phyloP scores from a whole-genome alignment of 1,140 invertebrate species.

The Drosophila dunni region DNA sequence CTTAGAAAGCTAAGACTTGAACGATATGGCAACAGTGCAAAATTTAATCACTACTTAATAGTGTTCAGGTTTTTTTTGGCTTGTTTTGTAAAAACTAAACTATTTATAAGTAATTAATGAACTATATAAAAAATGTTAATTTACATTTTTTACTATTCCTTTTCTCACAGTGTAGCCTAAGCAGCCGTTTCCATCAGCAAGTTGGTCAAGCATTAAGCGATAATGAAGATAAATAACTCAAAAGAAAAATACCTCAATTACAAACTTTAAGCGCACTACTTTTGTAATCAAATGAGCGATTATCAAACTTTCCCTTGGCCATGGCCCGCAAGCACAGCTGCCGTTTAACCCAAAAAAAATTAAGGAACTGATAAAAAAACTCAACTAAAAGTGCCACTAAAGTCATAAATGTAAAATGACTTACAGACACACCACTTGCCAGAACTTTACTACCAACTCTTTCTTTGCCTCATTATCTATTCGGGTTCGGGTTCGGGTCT shows the following conservation, averaged over 20 bases:
- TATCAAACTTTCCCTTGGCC: conserved; percentile 59
- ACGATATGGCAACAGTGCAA: conserved; percentile 53
- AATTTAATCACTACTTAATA: neutral
- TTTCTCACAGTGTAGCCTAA: conserved; percentile 40
- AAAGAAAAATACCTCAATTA: conserved; percentile 77
- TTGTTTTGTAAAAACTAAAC: neutral
- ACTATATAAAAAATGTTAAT: neutral
- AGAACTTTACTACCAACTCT: conserved; percentile 19
- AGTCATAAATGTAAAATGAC: conserved; percentile 53
- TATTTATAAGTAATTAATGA: neutral
- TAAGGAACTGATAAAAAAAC: conserved; percentile 9
- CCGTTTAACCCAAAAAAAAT: conserved; percentile 1
- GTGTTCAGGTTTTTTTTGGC: too few species aligned
- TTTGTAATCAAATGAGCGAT: conserved; percentile 80
- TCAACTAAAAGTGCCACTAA: conserved; percentile 40
- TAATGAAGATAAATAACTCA: conserved; percentile 81
- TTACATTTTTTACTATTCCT: neutral
- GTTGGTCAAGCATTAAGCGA: conserved; percentile 69
- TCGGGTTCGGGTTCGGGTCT: neutral
- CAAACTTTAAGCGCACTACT: conserved; percentile 72
- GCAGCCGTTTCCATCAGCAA: conserved; percentile 25
- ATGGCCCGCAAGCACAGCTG: conserved; percentile 24
- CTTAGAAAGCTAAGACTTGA: conserved; percentile 41
- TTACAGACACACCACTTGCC: conserved; percentile 1
- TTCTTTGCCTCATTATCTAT: conserved; percentile 34